A percentile compares a stretch with the other conserved stretches of the same genome.
These are phyloP conservation scores for Acrocyrtus sp. DNA, from an alignment of 2,888 invertebrate species.

Conservation along the genomic window DNA sequence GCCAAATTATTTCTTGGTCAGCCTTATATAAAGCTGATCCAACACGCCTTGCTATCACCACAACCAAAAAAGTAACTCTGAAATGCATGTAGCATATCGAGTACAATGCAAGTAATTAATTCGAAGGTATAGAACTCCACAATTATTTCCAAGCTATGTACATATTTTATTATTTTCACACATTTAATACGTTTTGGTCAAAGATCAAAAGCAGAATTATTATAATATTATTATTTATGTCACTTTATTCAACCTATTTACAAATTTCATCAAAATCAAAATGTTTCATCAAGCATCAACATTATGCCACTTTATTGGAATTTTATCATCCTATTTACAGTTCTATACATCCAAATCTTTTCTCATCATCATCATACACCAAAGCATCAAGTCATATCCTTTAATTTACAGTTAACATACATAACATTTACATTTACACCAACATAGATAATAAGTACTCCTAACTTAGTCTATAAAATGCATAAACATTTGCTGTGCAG, in stretches of 20 bases:
- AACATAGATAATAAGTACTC: background rate
- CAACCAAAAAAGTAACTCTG: too few species aligned
- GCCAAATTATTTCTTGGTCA: too few species aligned
- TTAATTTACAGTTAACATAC: background rate
- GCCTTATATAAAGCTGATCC: too few species aligned
- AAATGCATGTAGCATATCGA: too few species aligned
- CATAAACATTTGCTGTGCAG: background rate
- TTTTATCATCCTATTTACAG: background rate
- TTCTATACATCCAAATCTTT: background rate
- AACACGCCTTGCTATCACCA: too few species aligned
- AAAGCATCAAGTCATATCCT: background rate
- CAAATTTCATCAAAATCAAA: background rate
- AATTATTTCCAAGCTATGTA: background rate
- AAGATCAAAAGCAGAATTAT: constrained; percentile 3
- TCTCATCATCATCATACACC: background rate
- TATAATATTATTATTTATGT: background rate
- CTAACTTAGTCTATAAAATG: background rate
- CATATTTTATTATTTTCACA: constrained; percentile 1
- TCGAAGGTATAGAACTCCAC: too few species aligned
- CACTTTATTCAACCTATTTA: background rate
- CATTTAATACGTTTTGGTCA: constrained; percentile 6
- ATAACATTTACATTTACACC: background rate
- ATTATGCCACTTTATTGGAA: background rate
- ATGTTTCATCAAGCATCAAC: background rate
- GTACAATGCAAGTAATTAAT: too few species aligned